phyloP scores from a whole-genome alignment of 37 sponge, comb jelly and placozoan genomes.

The Mnemiopsis leidyi region DNA sequence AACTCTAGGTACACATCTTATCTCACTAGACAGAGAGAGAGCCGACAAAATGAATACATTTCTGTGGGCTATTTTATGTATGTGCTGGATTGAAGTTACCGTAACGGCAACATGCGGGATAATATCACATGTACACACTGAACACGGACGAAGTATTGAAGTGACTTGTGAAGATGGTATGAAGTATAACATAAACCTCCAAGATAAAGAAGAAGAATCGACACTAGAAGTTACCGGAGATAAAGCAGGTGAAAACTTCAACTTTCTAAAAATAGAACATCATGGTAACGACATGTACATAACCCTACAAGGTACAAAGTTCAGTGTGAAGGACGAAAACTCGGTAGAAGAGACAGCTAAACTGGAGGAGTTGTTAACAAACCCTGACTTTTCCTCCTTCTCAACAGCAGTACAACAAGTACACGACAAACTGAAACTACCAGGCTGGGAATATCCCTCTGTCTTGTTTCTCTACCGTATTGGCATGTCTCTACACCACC shows the following conservation, averaged over 20 bases:
- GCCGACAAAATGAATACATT: no score
- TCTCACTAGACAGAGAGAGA: no score
- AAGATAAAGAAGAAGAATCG: not conserved
- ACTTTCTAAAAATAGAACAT: not conserved
- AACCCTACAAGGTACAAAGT: not conserved
- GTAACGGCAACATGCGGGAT: slow-evolving; percentile 6
- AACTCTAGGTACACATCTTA: no score
- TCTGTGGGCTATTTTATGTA: no score
- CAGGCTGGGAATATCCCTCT: not conserved
- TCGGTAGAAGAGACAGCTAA: not conserved
- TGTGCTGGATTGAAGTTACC: no score
- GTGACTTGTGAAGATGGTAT: not conserved
- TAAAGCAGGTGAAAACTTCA: not conserved
- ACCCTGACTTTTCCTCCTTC: not conserved
- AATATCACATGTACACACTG: not conserved
- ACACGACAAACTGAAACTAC: not conserved
- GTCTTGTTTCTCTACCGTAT: slow-evolving; percentile 37
- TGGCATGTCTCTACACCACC: not conserved
- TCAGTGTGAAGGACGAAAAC: not conserved
- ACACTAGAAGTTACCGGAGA: not conserved
- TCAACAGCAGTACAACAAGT: not conserved
- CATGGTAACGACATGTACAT: not conserved
- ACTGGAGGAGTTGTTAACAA: not conserved
- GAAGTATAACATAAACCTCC: not conserved
- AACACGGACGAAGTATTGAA: not conserved